Evolutionary conservation across 2,113 vertebrate genomes (phyloP), one percentile per base, ranked within the genome.

Genomic region (Peromyscus polionotus): DNA sequence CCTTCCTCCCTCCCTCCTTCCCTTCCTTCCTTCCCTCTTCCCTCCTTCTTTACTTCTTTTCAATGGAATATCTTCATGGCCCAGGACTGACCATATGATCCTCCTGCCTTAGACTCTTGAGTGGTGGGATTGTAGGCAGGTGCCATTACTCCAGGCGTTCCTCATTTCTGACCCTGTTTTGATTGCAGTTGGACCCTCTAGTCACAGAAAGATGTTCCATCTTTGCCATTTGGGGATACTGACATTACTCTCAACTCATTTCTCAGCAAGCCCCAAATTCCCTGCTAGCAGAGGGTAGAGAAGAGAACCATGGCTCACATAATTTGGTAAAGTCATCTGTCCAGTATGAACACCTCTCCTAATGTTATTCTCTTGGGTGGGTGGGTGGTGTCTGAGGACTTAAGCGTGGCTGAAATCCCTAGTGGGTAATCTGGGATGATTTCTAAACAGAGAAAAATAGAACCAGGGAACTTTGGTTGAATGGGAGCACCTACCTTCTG

Each of bases 361-460:
- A 24, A 68, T 91, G 94, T 91, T 91, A 76, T 93, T 63, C 57
- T 91, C 88, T 94, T 39, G n/a, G 65, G 45, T 11, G 10, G 51
- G 51, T 24, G 39, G 57, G 77, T 86, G 73, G 93, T 89, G 89
- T 63, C 39, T 39, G 36, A 48, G 48, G 22, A 90, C 24, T 36
- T 28, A 63, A 94, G 70, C 33, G 24, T 22, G 31, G 61, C 51
- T 54, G 63, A 93, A 96, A 48, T 90, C 63, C 57, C 85, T 48
- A 48, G 63, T 45, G 80, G 8, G 67, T 75, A 75, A 95, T 70
- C 36, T 54, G n/a, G 45, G 57, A 94, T 61, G 51, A 59, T 63
- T 91, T 94, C 95, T 81, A 75, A 59, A 91, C 77, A 93, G 70
- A 45, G 87, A 76, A 93, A 91, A 85, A 16, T 42, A 83, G 83